Evolutionary conservation across 2,113 vertebrate genomes (phyloP).

Genomic region (Thunnus maccoyii): DNA sequence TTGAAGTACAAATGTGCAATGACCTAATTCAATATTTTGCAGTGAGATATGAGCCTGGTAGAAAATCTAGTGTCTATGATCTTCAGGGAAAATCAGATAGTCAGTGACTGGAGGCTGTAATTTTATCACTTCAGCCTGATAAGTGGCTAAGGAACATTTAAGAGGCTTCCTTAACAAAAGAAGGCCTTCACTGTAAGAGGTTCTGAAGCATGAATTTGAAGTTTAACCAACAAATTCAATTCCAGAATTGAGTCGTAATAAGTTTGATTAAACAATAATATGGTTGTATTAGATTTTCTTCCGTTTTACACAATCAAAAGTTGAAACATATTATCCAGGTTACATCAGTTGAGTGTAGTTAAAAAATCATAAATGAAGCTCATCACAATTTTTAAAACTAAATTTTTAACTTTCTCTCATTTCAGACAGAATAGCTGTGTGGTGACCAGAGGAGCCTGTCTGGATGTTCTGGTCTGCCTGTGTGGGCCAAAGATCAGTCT

Average conservation of each 20-base stretch:
- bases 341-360: not conserved
- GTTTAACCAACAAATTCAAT: not conserved
- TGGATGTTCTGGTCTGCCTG: conserved; percentile 89
- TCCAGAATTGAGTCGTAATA: not conserved
- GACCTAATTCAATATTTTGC: conserved; percentile 33
- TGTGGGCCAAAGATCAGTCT: conserved; percentile 69
- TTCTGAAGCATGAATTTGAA: not conserved
- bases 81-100: conserved; percentile 34
- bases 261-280: too few species aligned
- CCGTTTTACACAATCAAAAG: conserved; percentile 7
- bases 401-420: conserved; percentile 32
- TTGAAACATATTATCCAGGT: not conserved
- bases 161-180: conserved; percentile 26
- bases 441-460: conserved; percentile 92
- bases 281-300: not conserved
- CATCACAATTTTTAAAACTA: not conserved
- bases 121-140: conserved; percentile 12
- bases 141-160: not conserved
- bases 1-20: not conserved
- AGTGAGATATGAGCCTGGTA: conserved; percentile 36
- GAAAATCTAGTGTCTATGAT: conserved; percentile 36
- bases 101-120: conserved; percentile 37
- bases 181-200: conserved; percentile 1
- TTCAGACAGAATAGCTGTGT: conserved; percentile 90
- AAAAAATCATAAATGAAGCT: not conserved